Evolutionary conservation across 2,888 invertebrate genomes (phyloP).

Genomic region (Monochamus alternatus): DNA sequence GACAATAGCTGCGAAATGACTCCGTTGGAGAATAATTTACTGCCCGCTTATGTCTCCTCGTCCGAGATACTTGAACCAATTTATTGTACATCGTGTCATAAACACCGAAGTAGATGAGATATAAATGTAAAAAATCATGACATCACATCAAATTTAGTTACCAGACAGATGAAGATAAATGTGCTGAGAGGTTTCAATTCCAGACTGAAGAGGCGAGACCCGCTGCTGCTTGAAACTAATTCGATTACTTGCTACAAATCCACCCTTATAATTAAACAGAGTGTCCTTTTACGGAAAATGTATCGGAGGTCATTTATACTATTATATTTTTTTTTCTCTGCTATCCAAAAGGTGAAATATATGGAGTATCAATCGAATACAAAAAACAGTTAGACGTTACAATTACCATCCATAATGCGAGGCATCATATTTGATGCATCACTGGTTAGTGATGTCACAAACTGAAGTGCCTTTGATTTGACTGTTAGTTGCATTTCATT

Average conservation of each 20-base stretch:
- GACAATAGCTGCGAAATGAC: background rate
- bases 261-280: slow-evolving; percentile 30
- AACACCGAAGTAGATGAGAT: slow-evolving; percentile 8
- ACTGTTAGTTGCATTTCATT: too few species aligned
- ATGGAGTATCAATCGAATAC: background rate
- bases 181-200: slow-evolving; percentile 27
- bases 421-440: too few species aligned
- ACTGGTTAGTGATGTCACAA: too few species aligned
- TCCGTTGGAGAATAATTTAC: background rate
- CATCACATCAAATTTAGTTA: slow-evolving; percentile 41
- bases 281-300: slow-evolving; percentile 20
- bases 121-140: slow-evolving; percentile 37
- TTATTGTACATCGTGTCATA: slow-evolving; percentile 29
- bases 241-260: slow-evolving; percentile 26
- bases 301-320: slow-evolving; percentile 7
- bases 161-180: slow-evolving; percentile 42
- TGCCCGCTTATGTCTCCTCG: slow-evolving; percentile 7
- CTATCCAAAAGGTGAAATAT: background rate
- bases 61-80: slow-evolving; percentile 25
- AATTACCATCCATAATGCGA: too few species aligned
- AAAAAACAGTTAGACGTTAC: too few species aligned
- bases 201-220: slow-evolving; percentile 8
- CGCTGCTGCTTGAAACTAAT: slow-evolving; percentile 18
- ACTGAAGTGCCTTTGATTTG: too few species aligned
- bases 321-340: slow-evolving; percentile 7